A percentile compares a stretch with the other conserved stretches of the same genome.
These are phyloP conservation scores for Acromyrmex charruanus DNA, from an alignment of 1,140 invertebrate species.

Conservation along the genomic window DNA sequence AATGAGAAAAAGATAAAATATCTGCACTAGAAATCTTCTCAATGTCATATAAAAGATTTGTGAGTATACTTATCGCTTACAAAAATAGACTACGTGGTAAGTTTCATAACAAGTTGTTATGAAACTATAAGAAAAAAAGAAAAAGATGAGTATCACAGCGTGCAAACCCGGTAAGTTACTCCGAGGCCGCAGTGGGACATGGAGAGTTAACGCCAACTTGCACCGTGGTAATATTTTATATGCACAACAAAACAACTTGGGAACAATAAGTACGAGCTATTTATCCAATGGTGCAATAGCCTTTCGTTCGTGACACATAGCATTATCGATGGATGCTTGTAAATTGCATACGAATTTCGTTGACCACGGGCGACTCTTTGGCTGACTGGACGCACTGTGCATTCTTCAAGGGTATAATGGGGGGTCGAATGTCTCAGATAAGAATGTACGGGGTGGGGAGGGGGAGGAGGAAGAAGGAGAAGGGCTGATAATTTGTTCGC, in stretches of 20 bases:
- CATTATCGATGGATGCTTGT: conserved; percentile 57
- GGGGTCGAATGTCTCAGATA: conserved; percentile 44
- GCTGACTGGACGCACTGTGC: conserved; percentile 31
- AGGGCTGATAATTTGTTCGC: conserved; percentile 26
- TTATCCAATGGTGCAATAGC: conserved; percentile 42
- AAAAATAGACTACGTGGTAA: conserved; percentile 11
- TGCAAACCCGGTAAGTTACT: conserved; percentile 13
- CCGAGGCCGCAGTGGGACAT: neutral
- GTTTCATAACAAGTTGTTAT: conserved; percentile 5
- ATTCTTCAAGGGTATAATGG: conserved; percentile 14
- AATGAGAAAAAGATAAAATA: neutral
- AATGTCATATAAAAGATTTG: neutral
- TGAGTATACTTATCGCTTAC: neutral
- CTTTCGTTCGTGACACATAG: conserved; percentile 44
- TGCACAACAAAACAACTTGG: conserved; percentile 2
- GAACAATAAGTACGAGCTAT: conserved; percentile 58
- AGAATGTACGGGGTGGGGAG: conserved; percentile 61
- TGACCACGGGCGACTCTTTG: conserved; percentile 64
- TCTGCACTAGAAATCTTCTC: neutral
- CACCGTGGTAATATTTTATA: conserved; percentile 41
- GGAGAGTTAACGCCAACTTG: conserved; percentile 9
- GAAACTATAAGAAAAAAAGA: conserved; percentile 18
- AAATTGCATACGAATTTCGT: conserved; percentile 69
- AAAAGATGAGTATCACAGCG: conserved; percentile 5
- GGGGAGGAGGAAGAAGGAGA: neutral